These are phyloP conservation scores for Pomacea maculata DNA, from an alignment of 1,140 invertebrate genomes.

Conservation along the genomic window DNA sequence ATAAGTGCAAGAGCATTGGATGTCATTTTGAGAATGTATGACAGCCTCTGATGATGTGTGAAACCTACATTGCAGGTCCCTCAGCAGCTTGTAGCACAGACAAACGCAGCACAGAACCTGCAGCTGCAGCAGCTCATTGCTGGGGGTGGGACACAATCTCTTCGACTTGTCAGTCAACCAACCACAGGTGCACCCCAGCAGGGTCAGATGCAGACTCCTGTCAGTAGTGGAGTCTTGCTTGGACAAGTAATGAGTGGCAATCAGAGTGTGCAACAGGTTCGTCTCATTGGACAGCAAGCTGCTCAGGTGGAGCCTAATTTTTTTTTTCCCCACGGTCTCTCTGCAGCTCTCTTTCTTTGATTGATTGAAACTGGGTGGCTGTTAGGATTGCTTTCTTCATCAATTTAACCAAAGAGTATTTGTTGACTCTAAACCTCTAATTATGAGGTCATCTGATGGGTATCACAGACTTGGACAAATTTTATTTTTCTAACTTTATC, in stretches of 20 bases:
- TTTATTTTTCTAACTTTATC: no score
- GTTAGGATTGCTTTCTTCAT: no score
- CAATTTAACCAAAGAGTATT: no score
- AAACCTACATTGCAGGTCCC: not conserved
- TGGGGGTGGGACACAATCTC: slow-evolving; percentile 11
- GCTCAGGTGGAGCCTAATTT: slow-evolving; percentile 16
- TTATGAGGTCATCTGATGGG: no score
- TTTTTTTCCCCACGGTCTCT: not conserved
- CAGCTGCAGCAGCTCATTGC: slow-evolving; percentile 34
- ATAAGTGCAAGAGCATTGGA: no score
- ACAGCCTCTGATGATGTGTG: no score
- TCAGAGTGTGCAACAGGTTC: slow-evolving; percentile 31
- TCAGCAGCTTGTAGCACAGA: slow-evolving; percentile 12
- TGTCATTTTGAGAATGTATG: no score
- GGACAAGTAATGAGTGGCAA: slow-evolving; percentile 28
- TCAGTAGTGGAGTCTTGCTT: slow-evolving; percentile 14
- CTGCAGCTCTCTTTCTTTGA: no score
- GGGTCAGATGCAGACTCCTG: not conserved
- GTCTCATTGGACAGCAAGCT: slow-evolving; percentile 30
- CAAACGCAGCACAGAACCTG: slow-evolving; percentile 22
- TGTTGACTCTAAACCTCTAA: no score
- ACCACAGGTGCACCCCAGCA: slow-evolving; percentile 13
- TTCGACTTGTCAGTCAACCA: slow-evolving; percentile 29
- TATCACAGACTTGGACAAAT: no score
- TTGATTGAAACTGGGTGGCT: no score